Evolutionary conservation across 2,797 vertebrate species (phyloP), one percentile per base, ranked within the genome.

Genomic region (Urosaurus nigricauda): DNA sequence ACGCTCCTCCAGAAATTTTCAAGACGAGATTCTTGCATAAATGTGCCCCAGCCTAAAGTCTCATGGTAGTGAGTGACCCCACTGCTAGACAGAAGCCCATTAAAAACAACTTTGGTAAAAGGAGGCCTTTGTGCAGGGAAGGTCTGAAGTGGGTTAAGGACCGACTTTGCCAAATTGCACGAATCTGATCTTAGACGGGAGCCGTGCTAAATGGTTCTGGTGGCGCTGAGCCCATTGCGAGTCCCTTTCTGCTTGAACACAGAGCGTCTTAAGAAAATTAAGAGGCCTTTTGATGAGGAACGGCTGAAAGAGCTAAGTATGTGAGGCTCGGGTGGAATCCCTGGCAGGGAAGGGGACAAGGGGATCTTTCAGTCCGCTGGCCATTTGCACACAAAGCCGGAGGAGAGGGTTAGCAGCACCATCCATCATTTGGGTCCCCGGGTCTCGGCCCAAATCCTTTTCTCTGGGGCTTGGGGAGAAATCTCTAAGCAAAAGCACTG

Each of bases 281-380:
- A 74, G 87, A 65, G 43, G 80, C n/a, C 47, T 17, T 14, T 75
- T 77, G 87, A 77, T 47, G 71, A 53, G 80, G 60, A 70, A 29
- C 29, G 8, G 17, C 87, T 24, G 40, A 40, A 65, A 68, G 74
- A 40, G 73, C 80, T 9, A 32, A 83, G 68, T 43, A 53, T 8
- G 40, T 37, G 26, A 24, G 63, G 43, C 40, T 56, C 68, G 81
- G 73, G 71, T 51, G 58, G 71, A 83, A 5, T 0, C 6, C 0
- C 71, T 35, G 37, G 56, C 19, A 83, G 32, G 71, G 29, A n/a
- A 35, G 29, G 21, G 79, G 86, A 21, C 6, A 43, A 2, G 79
- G 82, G 32, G 16, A 35, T 73, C 29, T 6, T 7, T 58, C 1
- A 19, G 29, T 6, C 17, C 21, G 65, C 86, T 58, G 65, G 17